These are phyloP conservation scores for Trachelus troglodyta DNA, from an alignment of 2,888 invertebrate genomes.

Conservation along the genomic window DNA sequence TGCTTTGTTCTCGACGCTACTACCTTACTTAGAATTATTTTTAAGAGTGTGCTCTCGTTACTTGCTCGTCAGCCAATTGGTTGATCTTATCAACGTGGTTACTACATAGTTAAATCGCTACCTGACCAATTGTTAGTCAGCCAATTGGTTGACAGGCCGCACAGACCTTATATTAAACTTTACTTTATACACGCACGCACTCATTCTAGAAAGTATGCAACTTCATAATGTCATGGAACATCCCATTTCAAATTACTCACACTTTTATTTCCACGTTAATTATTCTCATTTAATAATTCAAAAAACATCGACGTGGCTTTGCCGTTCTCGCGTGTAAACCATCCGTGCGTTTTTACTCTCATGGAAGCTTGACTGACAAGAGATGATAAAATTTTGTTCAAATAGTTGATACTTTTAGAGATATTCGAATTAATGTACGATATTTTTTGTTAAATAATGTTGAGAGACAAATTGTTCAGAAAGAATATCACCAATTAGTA, in stretches of 20 bases:
- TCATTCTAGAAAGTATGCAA: conserved; percentile 32
- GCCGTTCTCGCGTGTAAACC: not conserved
- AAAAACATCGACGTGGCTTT: conserved; percentile 9
- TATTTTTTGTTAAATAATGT: conserved; percentile 21
- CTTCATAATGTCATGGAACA: conserved; percentile 59
- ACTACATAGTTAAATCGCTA: not conserved
- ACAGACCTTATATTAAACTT: conserved; percentile 16
- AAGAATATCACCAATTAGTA: not conserved
- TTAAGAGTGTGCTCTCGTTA: conserved; percentile 28
- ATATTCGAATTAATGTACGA: conserved; percentile 24
- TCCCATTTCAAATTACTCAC: conserved; percentile 27
- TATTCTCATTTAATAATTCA: not conserved
- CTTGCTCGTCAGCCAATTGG: not conserved
- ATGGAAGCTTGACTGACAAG: not conserved
- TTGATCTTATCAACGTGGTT: not conserved
- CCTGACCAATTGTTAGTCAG: not conserved
- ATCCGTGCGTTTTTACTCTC: not conserved
- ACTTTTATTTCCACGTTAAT: not conserved
- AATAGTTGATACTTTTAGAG: not conserved
- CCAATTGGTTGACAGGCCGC: not conserved
- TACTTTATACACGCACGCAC: conserved; percentile 34
- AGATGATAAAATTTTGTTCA: not conserved
- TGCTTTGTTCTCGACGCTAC: conserved; percentile 15
- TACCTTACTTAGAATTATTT: conserved; percentile 19
- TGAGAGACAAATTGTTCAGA: conserved; percentile 16